Percentiles rank a stretch among this genome's conserved stretches.
Evolutionary conservation across 2,888 invertebrate genomes (phyloP).

Genomic region (Drosophila meridiana): DNA sequence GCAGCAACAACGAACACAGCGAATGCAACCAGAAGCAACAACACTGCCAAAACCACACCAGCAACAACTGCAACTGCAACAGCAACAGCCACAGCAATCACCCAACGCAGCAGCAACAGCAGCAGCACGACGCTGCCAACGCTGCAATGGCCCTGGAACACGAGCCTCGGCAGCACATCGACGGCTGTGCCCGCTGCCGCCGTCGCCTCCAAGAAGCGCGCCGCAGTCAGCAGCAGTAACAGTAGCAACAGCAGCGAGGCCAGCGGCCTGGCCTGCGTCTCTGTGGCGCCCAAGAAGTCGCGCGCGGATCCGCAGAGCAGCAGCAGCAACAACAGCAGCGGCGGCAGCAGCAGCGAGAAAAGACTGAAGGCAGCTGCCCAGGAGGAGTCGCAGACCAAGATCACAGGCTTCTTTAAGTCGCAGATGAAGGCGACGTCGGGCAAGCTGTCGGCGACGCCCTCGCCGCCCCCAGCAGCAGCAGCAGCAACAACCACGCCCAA

Average conservation of each 20-base stretch:
- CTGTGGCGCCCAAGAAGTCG: constrained; percentile 78
- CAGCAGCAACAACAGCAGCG: constrained; percentile 6
- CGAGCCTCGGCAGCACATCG: constrained; percentile 68
- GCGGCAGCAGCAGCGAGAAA: constrained; percentile 67
- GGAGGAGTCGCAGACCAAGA: constrained; percentile 89
- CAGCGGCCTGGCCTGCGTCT: constrained; percentile 28
- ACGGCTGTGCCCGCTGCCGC: constrained; percentile 55
- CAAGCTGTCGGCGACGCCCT: constrained; percentile 37
- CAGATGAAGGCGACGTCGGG: constrained; percentile 88
- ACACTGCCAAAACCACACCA: constrained; percentile 64
- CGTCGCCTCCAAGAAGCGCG: constrained; percentile 62
- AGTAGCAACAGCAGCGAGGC: constrained; percentile 37
- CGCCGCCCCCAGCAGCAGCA: constrained; percentile 55
- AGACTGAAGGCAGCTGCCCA: constrained; percentile 84
- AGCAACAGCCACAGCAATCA: constrained; percentile 39
- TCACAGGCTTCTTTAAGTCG: constrained; percentile 92
- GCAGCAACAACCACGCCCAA: constrained; percentile 48
- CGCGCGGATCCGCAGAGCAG: constrained; percentile 56
- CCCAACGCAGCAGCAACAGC: constrained; percentile 31
- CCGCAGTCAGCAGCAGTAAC: constrained; percentile 40
- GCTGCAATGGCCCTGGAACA: constrained; percentile 84
- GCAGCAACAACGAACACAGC: constrained; percentile 23
- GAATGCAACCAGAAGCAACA: constrained; percentile 39
- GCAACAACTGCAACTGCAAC: constrained; percentile 11
- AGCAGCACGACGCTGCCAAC: constrained; percentile 68